Evolutionary conservation across 2,797 vertebrate genomes (phyloP).

Genomic region (Anguilla megastoma): DNA sequence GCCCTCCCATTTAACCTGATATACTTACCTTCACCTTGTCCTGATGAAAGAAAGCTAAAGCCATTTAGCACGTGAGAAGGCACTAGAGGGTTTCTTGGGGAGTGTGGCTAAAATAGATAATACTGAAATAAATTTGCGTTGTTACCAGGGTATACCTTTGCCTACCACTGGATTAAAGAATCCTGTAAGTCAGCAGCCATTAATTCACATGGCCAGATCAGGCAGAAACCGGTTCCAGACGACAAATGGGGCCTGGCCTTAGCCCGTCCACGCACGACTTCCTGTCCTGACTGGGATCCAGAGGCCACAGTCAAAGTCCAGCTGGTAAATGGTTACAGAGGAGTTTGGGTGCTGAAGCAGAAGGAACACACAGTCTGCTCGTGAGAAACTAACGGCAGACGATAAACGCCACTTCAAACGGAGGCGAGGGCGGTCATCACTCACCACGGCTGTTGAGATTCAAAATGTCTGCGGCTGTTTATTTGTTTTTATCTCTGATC

Average conservation of each 20-base stretch:
- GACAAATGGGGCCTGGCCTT: conserved; percentile 31
- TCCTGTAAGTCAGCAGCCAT: not conserved
- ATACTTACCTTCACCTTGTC: not conserved
- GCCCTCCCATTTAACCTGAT: not conserved
- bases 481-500: conserved; percentile 14
- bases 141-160: not conserved
- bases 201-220: not conserved
- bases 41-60: not conserved
- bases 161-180: not conserved
- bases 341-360: not conserved
- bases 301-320: not conserved
- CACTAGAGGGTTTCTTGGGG: not conserved
- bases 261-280: not conserved
- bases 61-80: not conserved
- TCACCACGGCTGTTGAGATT: not conserved
- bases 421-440: not conserved
- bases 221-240: conserved; percentile 27
- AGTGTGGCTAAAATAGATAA: not conserved
- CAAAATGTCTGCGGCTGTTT: not conserved
- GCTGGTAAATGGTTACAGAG: conserved; percentile 24
- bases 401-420: conserved; percentile 2
- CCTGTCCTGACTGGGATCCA: conserved; percentile 8
- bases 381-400: not conserved
- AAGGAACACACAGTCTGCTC: not conserved
- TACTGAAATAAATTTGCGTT: not conserved